These are phyloP conservation scores for Lagodon rhomboides DNA, from an alignment of 2,797 vertebrate species.

Conservation along the genomic window DNA sequence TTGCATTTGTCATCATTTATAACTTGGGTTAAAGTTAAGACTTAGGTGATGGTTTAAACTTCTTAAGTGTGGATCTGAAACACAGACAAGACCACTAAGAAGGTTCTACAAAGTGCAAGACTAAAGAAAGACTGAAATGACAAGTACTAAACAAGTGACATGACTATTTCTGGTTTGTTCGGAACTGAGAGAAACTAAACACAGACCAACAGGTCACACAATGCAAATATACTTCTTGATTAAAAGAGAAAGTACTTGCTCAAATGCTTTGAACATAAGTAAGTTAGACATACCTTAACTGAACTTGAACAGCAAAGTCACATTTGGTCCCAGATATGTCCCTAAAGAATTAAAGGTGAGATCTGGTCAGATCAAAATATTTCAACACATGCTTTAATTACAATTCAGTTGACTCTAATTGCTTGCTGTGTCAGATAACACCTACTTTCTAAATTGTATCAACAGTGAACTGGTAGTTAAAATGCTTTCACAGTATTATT, in stretches of 20 bases:
- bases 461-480: not conserved
- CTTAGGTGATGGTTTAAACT: not conserved
- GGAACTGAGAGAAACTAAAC: slow-evolving; percentile 15
- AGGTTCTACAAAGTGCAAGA: not conserved
- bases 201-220: slow-evolving; percentile 1
- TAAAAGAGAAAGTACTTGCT: slow-evolving; percentile 11
- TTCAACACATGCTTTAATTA: not conserved
- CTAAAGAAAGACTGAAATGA: not conserved
- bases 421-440: not conserved
- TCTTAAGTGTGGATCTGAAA: slow-evolving; percentile 1
- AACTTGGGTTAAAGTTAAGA: not conserved
- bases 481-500: slow-evolving; percentile 11
- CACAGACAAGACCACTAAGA: not conserved
- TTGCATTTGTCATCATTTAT: not conserved
- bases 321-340: slow-evolving; percentile 99
- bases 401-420: not conserved
- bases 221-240: not conserved
- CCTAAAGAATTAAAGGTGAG: slow-evolving; percentile 81
- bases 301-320: slow-evolving; percentile 99
- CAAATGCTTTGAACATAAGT: slow-evolving; percentile 6
- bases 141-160: not conserved
- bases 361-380: slow-evolving; percentile 6
- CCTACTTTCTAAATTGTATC: not conserved
- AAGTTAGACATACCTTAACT: slow-evolving; percentile 90
- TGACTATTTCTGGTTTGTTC: slow-evolving; percentile 19